A percentile compares a stretch with the other conserved stretches of the same genome.
These are phyloP conservation scores for Poecilus cupreus DNA, from an alignment of 2,888 invertebrate genomes.

Conservation along the genomic window DNA sequence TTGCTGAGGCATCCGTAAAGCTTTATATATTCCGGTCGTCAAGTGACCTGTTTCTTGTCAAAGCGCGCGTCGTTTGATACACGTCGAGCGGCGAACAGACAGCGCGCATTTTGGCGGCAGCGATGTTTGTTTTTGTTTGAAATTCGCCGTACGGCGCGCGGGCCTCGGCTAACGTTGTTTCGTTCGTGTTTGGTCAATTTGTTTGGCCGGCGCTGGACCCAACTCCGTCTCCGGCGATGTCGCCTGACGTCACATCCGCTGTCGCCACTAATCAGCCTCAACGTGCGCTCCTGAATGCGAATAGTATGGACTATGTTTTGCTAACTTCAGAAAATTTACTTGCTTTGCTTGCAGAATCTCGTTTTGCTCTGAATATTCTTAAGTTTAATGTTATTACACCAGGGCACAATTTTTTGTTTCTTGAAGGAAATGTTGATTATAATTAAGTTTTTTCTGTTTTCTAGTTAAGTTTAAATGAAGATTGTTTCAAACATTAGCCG, in stretches of 20 bases:
- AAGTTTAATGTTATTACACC: slow-evolving; percentile 28
- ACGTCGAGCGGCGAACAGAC: neutral
- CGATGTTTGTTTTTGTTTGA: slow-evolving; percentile 66
- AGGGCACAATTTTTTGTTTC: slow-evolving; percentile 15
- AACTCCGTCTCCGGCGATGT: neutral
- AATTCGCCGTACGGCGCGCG: slow-evolving; percentile 68
- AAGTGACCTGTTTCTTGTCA: slow-evolving; percentile 20
- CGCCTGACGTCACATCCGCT: slow-evolving; percentile 42
- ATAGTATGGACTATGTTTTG: neutral
- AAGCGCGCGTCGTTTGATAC: slow-evolving; percentile 31
- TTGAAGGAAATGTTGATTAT: slow-evolving; percentile 38
- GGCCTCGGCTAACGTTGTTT: slow-evolving; percentile 69
- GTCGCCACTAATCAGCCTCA: slow-evolving; percentile 54
- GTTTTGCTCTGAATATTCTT: slow-evolving; percentile 29
- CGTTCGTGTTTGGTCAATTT: slow-evolving; percentile 71
- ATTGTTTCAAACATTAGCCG: slow-evolving; percentile 36
- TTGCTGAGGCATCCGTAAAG: neutral
- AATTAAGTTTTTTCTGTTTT: slow-evolving; percentile 34
- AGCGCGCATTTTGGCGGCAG: slow-evolving; percentile 37
- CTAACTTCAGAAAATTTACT: neutral
- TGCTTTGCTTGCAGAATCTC: slow-evolving; percentile 11
- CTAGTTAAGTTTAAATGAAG: slow-evolving; percentile 33
- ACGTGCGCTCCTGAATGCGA: slow-evolving; percentile 43
- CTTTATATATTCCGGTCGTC: slow-evolving; percentile 27
- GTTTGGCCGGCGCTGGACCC: slow-evolving; percentile 66